phyloP scores from a whole-genome alignment of 2,888 invertebrate species.

The Sesia bembeciformis region DNA sequence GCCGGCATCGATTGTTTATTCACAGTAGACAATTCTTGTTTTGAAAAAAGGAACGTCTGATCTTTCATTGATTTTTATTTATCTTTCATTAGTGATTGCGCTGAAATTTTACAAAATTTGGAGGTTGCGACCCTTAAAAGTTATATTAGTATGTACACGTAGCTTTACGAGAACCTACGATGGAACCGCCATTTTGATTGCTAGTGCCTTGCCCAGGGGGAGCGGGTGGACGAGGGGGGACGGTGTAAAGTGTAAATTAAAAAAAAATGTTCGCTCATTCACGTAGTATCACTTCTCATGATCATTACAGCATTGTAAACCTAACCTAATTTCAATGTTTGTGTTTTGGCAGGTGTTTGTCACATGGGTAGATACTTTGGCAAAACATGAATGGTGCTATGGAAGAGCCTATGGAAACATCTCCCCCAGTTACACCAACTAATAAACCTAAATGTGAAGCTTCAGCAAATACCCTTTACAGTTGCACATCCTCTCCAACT shows the following conservation, averaged over 20 bases:
- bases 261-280: slow-evolving; percentile 52
- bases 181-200: slow-evolving; percentile 69
- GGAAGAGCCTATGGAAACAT: slow-evolving; percentile 42
- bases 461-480: too few species aligned
- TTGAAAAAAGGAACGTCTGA: too few species aligned
- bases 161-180: slow-evolving; percentile 45
- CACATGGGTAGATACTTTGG: slow-evolving; percentile 29
- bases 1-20: neutral
- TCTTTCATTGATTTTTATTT: too few species aligned
- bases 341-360: slow-evolving; percentile 38
- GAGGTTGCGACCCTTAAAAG: slow-evolving; percentile 25
- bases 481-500: too few species aligned
- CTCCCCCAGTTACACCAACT: slow-evolving; percentile 5
- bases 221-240: slow-evolving; percentile 37
- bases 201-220: slow-evolving; percentile 56
- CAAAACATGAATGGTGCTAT: slow-evolving; percentile 36
- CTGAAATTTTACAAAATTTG: slow-evolving; percentile 4
- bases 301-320: slow-evolving; percentile 26
- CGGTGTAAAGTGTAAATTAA: slow-evolving; percentile 31
- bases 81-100: neutral
- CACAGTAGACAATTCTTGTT: neutral
- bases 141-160: slow-evolving; percentile 43
- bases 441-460: too few species aligned
- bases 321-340: slow-evolving; percentile 35
- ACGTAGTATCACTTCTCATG: slow-evolving; percentile 32